phyloP scores from a whole-genome alignment of 2,888 invertebrate species.

The Ennomos erosarius region DNA sequence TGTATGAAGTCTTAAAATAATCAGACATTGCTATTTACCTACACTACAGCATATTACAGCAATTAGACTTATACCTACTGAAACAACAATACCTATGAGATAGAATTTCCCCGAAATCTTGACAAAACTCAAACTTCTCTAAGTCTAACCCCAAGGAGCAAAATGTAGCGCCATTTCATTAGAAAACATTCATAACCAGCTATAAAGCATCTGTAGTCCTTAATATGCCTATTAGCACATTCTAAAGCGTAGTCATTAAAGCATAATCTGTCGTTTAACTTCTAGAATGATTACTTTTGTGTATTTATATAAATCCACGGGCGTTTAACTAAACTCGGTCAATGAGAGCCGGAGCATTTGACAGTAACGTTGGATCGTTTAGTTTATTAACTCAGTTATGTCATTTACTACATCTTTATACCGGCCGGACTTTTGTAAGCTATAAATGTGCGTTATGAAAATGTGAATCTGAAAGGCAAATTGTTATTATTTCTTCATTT shows the following conservation, averaged over 20 bases:
- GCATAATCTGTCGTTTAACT: slow-evolving; percentile 16
- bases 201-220: slow-evolving; percentile 7
- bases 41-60: no score
- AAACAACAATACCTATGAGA: no score
- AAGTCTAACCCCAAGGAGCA: no score
- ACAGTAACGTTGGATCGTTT: slow-evolving; percentile 20
- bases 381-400: slow-evolving; percentile 18
- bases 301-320: slow-evolving; percentile 26
- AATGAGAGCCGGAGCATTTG: slow-evolving; percentile 35
- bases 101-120: no score
- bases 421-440: no score
- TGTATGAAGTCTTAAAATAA: no score
- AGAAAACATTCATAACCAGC: slow-evolving; percentile 1
- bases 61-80: no score
- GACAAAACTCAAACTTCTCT: no score
- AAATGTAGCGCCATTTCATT: not conserved
- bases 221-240: slow-evolving; percentile 35
- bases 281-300: slow-evolving; percentile 6
- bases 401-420: not conserved
- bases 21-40: no score
- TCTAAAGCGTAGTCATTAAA: slow-evolving; percentile 17
- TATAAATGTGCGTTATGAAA: no score
- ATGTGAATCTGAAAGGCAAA: no score
- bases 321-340: slow-evolving; percentile 35
- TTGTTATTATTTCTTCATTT: no score